These are phyloP conservation scores for Drosophila austrosaltans DNA, from an alignment of 2,888 invertebrate genomes.

Conservation along the genomic window DNA sequence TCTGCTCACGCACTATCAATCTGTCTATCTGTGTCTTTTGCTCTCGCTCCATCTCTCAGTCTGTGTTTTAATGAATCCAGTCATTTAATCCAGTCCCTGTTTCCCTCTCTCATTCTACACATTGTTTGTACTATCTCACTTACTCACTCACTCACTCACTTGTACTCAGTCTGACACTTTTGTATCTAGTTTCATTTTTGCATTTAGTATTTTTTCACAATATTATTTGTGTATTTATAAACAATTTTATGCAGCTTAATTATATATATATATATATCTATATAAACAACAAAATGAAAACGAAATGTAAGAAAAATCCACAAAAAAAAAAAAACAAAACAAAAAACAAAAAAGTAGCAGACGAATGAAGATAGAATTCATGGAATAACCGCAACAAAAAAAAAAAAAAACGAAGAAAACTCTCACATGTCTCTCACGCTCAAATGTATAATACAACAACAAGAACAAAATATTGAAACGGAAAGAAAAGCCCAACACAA, in stretches of 20 bases:
- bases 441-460: constrained; percentile 45
- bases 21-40: constrained; percentile 27
- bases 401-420: constrained; percentile 36
- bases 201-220: constrained; percentile 80
- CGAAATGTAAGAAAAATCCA: constrained; percentile 12
- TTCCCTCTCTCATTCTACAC: constrained; percentile 22
- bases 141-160: constrained; percentile 26
- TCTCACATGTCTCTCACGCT: constrained; percentile 80
- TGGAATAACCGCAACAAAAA: constrained; percentile 16
- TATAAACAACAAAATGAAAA: not conserved
- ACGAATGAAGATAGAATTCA: constrained; percentile 54
- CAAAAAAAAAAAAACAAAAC: constrained; percentile 50
- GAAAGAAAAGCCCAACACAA: constrained; percentile 57
- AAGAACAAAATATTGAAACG: constrained; percentile 61
- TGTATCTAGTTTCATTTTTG: constrained; percentile 79
- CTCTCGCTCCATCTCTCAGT: constrained; percentile 22
- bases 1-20: constrained; percentile 35
- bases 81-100: constrained; percentile 21
- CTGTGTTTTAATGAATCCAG: constrained; percentile 28
- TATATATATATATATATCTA: constrained; percentile 37
- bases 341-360: constrained; percentile 48
- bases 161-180: constrained; percentile 74
- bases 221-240: constrained; percentile 79
- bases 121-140: constrained; percentile 19
- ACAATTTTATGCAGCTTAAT: constrained; percentile 78